Percentiles rank a stretch among this genome's conserved stretches.
Conservation (phyloP, 2,888 invertebrate species). For the Andrena camellia region DNA sequence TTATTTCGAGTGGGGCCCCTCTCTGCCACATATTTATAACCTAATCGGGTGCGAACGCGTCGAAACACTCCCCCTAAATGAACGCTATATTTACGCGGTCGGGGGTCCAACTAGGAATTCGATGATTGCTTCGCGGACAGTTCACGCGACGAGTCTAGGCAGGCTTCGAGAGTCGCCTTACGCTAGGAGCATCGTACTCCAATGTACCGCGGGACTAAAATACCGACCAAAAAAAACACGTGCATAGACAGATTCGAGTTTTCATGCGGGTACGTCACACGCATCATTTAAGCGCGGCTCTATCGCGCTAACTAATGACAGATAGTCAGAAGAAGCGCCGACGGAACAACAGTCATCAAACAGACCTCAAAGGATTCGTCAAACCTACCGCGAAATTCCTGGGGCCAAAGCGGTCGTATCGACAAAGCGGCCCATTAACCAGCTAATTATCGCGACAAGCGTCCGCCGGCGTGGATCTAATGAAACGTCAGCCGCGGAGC, state of each 20-base stretch:
- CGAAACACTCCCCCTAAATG: constrained; percentile 23
- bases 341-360: background rate
- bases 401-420: background rate
- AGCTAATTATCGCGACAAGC: constrained; percentile 34
- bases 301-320: background rate
- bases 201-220: too few relatives aligned
- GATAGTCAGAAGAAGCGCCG: background rate
- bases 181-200: too few relatives aligned
- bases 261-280: background rate
- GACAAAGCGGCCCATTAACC: constrained; percentile 21
- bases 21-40: constrained; percentile 67
- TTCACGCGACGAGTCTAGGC: background rate
- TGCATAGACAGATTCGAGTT: background rate
- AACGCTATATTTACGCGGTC: constrained; percentile 35
- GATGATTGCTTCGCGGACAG: background rate
- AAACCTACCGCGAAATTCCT: background rate
- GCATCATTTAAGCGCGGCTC: background rate
- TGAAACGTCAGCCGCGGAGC: background rate
- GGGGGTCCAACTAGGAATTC: constrained; percentile 1
- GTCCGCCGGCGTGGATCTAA: constrained; percentile 10
- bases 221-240: too few relatives aligned
- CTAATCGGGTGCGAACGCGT: constrained; percentile 64
- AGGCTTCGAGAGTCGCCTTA: background rate
- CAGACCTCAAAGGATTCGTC: background rate
- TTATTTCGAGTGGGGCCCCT: constrained; percentile 62